phyloP scores from a whole-genome alignment of 1,140 invertebrate genomes.

The Thaumetopoea pityocampa region DNA sequence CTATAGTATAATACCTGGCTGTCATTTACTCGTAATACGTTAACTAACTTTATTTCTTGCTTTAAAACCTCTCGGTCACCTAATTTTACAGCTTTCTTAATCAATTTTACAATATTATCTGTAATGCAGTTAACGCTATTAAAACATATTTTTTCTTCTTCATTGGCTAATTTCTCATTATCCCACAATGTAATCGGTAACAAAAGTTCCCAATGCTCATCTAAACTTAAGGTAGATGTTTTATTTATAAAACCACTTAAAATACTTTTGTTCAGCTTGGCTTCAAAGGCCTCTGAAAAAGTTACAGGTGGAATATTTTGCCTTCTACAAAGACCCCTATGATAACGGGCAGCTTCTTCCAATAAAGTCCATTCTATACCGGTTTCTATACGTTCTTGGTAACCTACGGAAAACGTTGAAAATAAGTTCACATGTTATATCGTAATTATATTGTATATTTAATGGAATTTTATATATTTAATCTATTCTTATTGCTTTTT shows the following conservation, averaged over 20 bases:
- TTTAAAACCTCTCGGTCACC: conserved; percentile 39
- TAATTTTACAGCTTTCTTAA: conserved; percentile 43
- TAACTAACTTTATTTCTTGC: conserved; percentile 37
- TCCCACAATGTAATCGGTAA: conserved; percentile 59
- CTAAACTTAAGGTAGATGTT: conserved; percentile 37
- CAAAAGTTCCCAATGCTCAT: conserved; percentile 55
- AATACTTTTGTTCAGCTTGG: conserved; percentile 53
- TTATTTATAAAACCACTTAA: conserved; percentile 49
- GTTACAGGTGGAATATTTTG: conserved; percentile 28
- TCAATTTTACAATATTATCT: conserved; percentile 44
- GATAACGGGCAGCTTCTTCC: conserved; percentile 37
- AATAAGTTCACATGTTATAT: too few relatives aligned
- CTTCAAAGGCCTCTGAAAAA: conserved; percentile 46
- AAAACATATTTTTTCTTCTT: conserved; percentile 54
- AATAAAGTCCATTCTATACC: conserved; percentile 49
- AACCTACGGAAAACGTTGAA: conserved; percentile 42
- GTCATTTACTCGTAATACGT: conserved; percentile 47
- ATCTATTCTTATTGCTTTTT: too few relatives aligned
- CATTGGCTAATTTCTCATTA: conserved; percentile 51
- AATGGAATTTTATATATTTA: too few relatives aligned
- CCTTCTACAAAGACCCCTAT: conserved; percentile 27
- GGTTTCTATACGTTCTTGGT: conserved; percentile 51
- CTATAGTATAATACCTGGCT: conserved; percentile 33
- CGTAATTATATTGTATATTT: too few relatives aligned
- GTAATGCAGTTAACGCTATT: conserved; percentile 48